Evolutionary conservation across 2,797 vertebrate species (phyloP).

Genomic region (Aulostomus chinensis): DNA sequence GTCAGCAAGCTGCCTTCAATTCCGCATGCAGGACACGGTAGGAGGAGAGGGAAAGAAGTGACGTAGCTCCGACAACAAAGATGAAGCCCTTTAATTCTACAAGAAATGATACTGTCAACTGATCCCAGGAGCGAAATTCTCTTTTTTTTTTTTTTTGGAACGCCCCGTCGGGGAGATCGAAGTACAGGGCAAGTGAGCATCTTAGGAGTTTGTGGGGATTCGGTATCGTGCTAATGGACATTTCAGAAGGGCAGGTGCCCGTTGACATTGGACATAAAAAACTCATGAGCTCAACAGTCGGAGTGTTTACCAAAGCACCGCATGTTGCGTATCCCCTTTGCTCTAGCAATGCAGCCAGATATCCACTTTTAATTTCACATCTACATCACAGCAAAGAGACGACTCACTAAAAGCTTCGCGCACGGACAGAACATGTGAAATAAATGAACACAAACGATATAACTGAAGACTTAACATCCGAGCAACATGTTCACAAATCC

Average conservation of each 20-base stretch:
- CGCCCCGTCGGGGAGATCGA: constrained; percentile 18
- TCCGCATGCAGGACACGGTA: constrained; percentile 23
- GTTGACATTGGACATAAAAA: not conserved
- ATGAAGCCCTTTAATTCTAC: constrained; percentile 13
- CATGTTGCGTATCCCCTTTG: not conserved
- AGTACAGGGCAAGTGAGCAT: constrained; percentile 17
- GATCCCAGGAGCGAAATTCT: constrained; percentile 22
- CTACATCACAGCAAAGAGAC: no score
- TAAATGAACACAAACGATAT: no score
- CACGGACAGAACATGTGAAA: no score
- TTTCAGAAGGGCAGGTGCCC: constrained; percentile 15
- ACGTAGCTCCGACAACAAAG: constrained; percentile 17
- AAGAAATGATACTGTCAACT: constrained; percentile 26
- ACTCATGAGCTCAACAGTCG: constrained; percentile 13
- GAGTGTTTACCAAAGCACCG: constrained; percentile 4
- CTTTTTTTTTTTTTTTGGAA: constrained; percentile 10
- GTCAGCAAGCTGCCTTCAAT: constrained; percentile 5
- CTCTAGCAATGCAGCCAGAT: not conserved
- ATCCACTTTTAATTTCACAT: no score
- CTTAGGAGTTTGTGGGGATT: constrained; percentile 16
- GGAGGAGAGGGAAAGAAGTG: constrained; percentile 1
- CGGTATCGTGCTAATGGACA: constrained; percentile 23
- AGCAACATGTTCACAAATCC: no score
- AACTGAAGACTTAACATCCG: no score
- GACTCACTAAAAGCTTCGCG: no score